Evolutionary conservation across 2,888 invertebrate genomes (phyloP).

Genomic region (Cosmopolites sordidus): DNA sequence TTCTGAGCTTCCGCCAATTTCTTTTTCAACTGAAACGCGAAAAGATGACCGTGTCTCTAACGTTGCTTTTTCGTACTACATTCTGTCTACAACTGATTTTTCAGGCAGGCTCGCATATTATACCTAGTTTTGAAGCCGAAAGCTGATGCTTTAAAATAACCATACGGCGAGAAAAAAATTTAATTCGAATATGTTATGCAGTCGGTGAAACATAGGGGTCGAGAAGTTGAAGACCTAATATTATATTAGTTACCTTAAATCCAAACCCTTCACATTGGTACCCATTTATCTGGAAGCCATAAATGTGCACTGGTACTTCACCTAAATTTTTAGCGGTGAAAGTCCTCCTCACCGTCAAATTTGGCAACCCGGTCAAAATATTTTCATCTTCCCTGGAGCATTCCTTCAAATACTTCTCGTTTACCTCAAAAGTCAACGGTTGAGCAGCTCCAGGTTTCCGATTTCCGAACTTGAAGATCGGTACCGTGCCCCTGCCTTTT

Average conservation of each 20-base stretch:
- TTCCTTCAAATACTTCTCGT: constrained; percentile 55
- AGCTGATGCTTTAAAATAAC: too few species aligned
- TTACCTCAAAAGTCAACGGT: constrained; percentile 77
- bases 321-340: constrained; percentile 90
- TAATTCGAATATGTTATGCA: too few species aligned
- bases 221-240: too few species aligned
- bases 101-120: too few species aligned
- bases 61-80: too few species aligned
- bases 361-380: constrained; percentile 51
- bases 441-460: constrained; percentile 72
- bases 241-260: constrained; percentile 51
- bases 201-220: too few species aligned
- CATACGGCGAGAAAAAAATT: too few species aligned
- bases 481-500: constrained; percentile 78
- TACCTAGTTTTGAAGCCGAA: too few species aligned
- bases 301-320: constrained; percentile 74
- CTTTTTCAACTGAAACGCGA: too few species aligned
- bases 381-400: constrained; percentile 49
- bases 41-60: too few species aligned
- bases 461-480: constrained; percentile 84
- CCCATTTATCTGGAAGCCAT: constrained; percentile 62
- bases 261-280: constrained; percentile 73
- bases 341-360: constrained; percentile 71
- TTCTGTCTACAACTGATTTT: too few species aligned
- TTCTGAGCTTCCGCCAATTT: too few species aligned